A percentile compares a stretch with the other conserved stretches of the same genome.
Evolutionary conservation across 2,113 vertebrate species (phyloP).

Genomic region (Solea solea): DNA sequence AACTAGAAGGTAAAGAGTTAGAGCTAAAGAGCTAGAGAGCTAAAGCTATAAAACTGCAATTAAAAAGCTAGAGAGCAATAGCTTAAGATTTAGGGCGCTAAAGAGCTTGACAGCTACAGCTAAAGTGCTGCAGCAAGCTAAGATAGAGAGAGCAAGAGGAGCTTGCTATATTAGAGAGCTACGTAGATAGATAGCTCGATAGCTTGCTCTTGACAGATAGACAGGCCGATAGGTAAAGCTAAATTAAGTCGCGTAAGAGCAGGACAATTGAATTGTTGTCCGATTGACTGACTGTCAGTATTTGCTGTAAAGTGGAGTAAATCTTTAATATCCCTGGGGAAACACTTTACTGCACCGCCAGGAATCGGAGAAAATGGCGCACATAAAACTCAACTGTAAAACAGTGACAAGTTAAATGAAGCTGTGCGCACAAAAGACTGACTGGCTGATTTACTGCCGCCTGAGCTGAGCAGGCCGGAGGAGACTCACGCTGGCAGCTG

Average conservation of each 20-base stretch:
- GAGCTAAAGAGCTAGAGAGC: too few species aligned
- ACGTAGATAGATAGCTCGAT: too few species aligned
- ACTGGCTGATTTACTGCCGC: not conserved
- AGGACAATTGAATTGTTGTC: slow-evolving; percentile 44
- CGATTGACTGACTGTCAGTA: slow-evolving; percentile 47
- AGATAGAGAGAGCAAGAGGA: too few species aligned
- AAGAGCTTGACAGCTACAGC: too few species aligned
- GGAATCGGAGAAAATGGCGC: slow-evolving; percentile 38
- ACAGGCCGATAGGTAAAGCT: not conserved
- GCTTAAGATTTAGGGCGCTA: too few species aligned
- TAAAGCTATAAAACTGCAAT: too few species aligned
- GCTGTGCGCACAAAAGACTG: not conserved
- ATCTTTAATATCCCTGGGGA: slow-evolving; percentile 53
- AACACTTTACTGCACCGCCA: slow-evolving; percentile 13
- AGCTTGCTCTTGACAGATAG: too few species aligned
- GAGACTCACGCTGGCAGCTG: slow-evolving; percentile 93
- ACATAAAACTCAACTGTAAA: slow-evolving; percentile 56
- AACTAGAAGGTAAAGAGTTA: too few species aligned
- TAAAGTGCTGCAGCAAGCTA: too few species aligned
- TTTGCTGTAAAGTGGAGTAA: slow-evolving; percentile 16
- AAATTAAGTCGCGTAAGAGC: slow-evolving; percentile 39
- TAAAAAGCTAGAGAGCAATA: too few species aligned
- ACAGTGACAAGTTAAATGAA: slow-evolving; percentile 41
- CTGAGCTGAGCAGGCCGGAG: not conserved
- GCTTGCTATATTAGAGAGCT: too few species aligned